Percentiles rank a stretch among this genome's conserved stretches.
Evolutionary conservation across 2,113 vertebrate genomes (phyloP).

Genomic region (Phocoena sinus): DNA sequence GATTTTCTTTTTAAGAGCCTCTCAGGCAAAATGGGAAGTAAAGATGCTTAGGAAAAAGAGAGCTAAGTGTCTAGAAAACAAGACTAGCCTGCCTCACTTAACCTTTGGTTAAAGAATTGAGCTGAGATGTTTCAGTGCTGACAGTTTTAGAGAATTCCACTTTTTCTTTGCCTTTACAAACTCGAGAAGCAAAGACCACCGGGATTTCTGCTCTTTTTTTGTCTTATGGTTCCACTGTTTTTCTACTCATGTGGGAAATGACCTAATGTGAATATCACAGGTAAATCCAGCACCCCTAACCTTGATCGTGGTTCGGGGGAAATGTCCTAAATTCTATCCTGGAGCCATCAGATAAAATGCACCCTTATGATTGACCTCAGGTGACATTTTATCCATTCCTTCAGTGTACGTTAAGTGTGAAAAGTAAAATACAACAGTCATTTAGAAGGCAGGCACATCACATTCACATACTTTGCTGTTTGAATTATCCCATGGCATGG

Average conservation of each 20-base stretch:
- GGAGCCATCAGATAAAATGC: conserved; percentile 54
- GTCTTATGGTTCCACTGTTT: conserved; percentile 74
- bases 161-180: conserved; percentile 74
- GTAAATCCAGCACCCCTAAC: conserved; percentile 67
- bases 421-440: conserved; percentile 18
- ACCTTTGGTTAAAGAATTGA: conserved; percentile 72
- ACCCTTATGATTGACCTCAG: conserved; percentile 73
- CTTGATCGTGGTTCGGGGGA: conserved; percentile 70
- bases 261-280: conserved; percentile 57
- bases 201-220: conserved; percentile 73
- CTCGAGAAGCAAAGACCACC: conserved; percentile 68
- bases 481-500: not conserved
- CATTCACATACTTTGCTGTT: not conserved
- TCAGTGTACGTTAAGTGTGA: conserved; percentile 45
- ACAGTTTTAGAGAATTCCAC: conserved; percentile 71
- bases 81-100: conserved; percentile 75
- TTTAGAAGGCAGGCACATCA: not conserved
- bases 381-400: conserved; percentile 62
- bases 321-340: conserved; percentile 66
- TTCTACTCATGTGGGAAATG: conserved; percentile 78
- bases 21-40: conserved; percentile 53
- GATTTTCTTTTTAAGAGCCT: conserved; percentile 69
- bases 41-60: conserved; percentile 77
- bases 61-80: conserved; percentile 79
- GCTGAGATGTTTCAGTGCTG: conserved; percentile 72